Evolutionary conservation across 1,140 invertebrate genomes (phyloP).

Genomic region (Lutraria rhynchaena): DNA sequence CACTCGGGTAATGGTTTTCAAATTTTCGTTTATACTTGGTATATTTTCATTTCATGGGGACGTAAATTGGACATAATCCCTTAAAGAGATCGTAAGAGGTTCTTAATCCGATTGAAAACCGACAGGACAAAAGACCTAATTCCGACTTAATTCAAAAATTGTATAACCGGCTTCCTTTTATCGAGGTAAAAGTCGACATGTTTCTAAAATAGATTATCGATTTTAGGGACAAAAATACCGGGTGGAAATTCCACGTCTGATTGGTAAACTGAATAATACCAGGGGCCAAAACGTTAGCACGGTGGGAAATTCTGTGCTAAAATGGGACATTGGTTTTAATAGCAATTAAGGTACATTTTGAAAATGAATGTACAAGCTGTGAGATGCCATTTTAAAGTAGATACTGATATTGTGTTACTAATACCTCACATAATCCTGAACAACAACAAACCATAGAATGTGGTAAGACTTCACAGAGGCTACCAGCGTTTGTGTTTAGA

Average conservation of each 20-base stretch:
- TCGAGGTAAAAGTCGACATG: constrained; percentile 31
- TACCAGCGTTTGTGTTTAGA: too few relatives aligned
- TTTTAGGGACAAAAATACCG: constrained; percentile 46
- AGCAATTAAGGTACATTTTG: too few relatives aligned
- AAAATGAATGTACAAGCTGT: too few relatives aligned
- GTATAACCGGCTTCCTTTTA: constrained; percentile 47
- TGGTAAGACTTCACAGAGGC: too few relatives aligned
- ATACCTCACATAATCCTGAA: too few relatives aligned
- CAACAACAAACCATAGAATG: too few relatives aligned
- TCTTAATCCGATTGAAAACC: constrained; percentile 54
- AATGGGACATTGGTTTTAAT: too few relatives aligned
- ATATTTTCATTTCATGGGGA: constrained; percentile 53
- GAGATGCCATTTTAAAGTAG: too few relatives aligned
- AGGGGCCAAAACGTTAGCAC: not conserved
- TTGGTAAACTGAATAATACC: constrained; percentile 9
- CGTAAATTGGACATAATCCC: constrained; percentile 57
- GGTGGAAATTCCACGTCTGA: constrained; percentile 54
- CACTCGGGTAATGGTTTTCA: constrained; percentile 40
- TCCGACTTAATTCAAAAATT: constrained; percentile 51
- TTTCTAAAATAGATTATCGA: constrained; percentile 54
- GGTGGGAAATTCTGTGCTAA: too few relatives aligned
- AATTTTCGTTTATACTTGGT: constrained; percentile 29
- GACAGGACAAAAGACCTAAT: constrained; percentile 53
- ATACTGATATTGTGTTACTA: too few relatives aligned
- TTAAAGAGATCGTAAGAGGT: constrained; percentile 39